Evolutionary conservation across 2,797 vertebrate species (phyloP), one percentile per base, ranked within the genome.

Genomic region (Sciaenops ocellatus): DNA sequence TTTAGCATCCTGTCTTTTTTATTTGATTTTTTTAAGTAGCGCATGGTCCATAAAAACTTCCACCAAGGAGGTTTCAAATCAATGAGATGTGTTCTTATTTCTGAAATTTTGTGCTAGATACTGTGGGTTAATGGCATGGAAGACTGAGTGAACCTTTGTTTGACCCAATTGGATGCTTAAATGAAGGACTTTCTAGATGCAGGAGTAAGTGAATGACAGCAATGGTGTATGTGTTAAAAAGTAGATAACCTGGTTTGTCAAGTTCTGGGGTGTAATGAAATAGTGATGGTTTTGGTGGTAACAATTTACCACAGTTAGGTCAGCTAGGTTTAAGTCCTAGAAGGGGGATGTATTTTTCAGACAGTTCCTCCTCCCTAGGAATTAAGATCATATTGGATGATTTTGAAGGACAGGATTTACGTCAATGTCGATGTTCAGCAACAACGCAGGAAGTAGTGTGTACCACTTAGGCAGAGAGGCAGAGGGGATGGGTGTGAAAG

Each of bases 71-170:
- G 12, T 34, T 63, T 47, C 1, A 60, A 70, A 52, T 56, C 15
- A 51, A 3, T 0, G 1, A 38, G 17, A 72, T 57, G 42, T 47
- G 15, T 42, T 72, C 0, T 54, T 60, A 5, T 13, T 55, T 41
- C 11, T 48, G 6, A 59, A 20, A 30, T 62, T 22, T 63, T 65
- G 26, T 41, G 51, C 28, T 64, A 48, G 46, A 78, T 61, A 22
- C 16, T 46, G 26, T 12, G 0, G 2, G 56, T 80, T 56, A 83
- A 12, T 85, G 83, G 59, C 81, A 83, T 76, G 72, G 65, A 83
- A 83, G 60, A 74, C 9, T 13, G 44, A 67, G 38, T 60, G 1
- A 26, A 26, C 8, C 34, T 38, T 38, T 38, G 34, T 38, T 38
- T 38, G 16, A 57, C 6, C 11, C 10, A 61, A 15, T 54, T 16